Base-by-base conservation (phyloP, 2,113 vertebrate species). In the Nothocercus nigrocapillus region DNA sequence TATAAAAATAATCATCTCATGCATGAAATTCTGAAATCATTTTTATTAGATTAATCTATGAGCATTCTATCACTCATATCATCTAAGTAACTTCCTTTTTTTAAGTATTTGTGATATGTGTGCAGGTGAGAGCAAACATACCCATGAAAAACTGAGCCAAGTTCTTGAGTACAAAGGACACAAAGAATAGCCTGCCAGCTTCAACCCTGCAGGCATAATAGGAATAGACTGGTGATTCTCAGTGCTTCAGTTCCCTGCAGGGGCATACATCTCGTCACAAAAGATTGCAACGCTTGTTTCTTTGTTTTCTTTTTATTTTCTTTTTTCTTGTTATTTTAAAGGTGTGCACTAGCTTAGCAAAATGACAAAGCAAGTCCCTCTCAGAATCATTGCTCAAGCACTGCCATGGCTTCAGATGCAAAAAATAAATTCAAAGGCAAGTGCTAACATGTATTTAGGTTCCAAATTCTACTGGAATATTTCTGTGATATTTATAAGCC, bases 151-250 rank as follows among this genome's bases (percentile, higher is more conserved):
- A 27, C 70, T 61, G 81, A 88, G 63, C 85, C 76, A 59, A 88
- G 80, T 40, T 64, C 85, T 83, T 25, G 38, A 95, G 68, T 76
- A 95, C 79, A 93, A 95, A 67, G 82, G 85, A 93, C 64, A 86
- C 72, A 95, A 96, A 92, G 76, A 93, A 76, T 85, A 93, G 90
- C 79, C 66, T 72, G 78, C 62, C 95, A 88, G 90, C 64, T 89
- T 83, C 79, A 91, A 53, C 61, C 24, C 80, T 54, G 68, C 27
- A 56, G 51, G 64, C 73, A 81, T 72, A 93, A 94, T 86, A 91
- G 92, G 78, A 76, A 67, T n/a, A 70, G 61, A 28, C 61, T 64
- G 15, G 56, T 63, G 90, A 92, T 90, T 91, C 87, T 92, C 64
- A 70, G 38, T 0, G 0, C 66, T 68, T 53, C 85, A 72, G 82